Conservation (phyloP, 2,113 vertebrate species). For the Mobula birostris region DNA sequence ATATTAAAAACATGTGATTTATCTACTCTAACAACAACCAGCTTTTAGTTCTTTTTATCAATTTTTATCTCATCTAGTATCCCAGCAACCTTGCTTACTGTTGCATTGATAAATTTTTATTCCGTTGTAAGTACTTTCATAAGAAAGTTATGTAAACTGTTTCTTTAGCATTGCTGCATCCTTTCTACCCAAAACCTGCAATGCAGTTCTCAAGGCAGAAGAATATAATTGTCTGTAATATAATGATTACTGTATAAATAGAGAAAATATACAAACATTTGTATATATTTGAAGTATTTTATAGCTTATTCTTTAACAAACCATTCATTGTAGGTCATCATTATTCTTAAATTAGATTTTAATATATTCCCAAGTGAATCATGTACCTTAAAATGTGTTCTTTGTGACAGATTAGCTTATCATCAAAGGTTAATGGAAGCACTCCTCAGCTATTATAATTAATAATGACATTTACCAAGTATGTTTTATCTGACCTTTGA, state of each 20-base stretch:
- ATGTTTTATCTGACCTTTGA: not conserved
- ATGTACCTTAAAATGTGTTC: not conserved
- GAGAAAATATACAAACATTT: not conserved
- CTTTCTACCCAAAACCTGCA: too few relatives aligned
- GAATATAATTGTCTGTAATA: not conserved
- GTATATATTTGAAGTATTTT: not conserved
- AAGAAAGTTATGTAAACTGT: not conserved
- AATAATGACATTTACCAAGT: slow-evolving; percentile 1
- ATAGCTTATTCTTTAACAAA: not conserved
- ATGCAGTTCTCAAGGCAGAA: not conserved
- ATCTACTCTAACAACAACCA: too few relatives aligned
- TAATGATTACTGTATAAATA: not conserved
- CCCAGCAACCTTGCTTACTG: too few relatives aligned
- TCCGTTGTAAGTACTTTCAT: not conserved
- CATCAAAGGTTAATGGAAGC: not conserved
- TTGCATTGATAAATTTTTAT: too few relatives aligned
- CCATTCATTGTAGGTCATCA: not conserved
- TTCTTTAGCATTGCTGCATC: not conserved
- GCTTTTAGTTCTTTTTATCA: too few relatives aligned
- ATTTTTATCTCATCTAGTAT: too few relatives aligned
- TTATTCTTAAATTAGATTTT: not conserved
- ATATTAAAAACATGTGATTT: too few relatives aligned
- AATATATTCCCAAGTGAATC: not conserved
- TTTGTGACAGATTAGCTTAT: not conserved
- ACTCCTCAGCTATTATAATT: not conserved